Base-by-base conservation (phyloP, 2,113 vertebrate genomes). In the Lampris incognitus region DNA sequence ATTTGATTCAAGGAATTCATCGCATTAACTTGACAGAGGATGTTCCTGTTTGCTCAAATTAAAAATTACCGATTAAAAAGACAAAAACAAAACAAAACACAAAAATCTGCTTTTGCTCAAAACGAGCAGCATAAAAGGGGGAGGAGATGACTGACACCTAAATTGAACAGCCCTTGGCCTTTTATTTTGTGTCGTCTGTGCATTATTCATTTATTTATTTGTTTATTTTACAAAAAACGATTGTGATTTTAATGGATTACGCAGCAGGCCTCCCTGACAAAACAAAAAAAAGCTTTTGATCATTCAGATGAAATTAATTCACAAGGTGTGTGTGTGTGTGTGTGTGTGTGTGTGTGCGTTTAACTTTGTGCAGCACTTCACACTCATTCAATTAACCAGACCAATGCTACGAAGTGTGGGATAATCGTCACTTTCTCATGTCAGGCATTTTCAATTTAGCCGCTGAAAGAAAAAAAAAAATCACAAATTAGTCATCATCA, bases 341-440 rank as follows among this genome's bases (percentile, higher is more conserved):
- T 24, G 24, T 24, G 24, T 24, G 24, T 24, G 24, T 24, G 8
- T 6, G n/a, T 5, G 48, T 59, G 77, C 86, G 83, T 89, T 89
- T 87, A 82, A 77, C 78, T 78, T 78, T 7, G 44, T 38, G 11
- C 62, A 85, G 79, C 79, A 82, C 87, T 89, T 87, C 82, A 81
- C 70, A 83, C 60, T 71, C 60, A 72, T 85, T 89, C 85, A 56
- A 86, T 87, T 89, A 89, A 86, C 82, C 72, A 86, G 73, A 76
- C 62, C 63, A 59, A 5, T 37, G 76, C 55, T 46, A 52, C 76
- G 73, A 72, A 57, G 80, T 76, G 74, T 24, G 39, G 65, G 71
- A 85, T 85, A 85, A 85, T 86, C 82, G 73, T 70, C 66, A 24
- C 46, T 11, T 42, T 78, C 86, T 89, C 78, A 85, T 87, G 82